Conservation (phyloP, 2,888 invertebrate genomes). For the Drosophila parthenogenetica region DNA sequence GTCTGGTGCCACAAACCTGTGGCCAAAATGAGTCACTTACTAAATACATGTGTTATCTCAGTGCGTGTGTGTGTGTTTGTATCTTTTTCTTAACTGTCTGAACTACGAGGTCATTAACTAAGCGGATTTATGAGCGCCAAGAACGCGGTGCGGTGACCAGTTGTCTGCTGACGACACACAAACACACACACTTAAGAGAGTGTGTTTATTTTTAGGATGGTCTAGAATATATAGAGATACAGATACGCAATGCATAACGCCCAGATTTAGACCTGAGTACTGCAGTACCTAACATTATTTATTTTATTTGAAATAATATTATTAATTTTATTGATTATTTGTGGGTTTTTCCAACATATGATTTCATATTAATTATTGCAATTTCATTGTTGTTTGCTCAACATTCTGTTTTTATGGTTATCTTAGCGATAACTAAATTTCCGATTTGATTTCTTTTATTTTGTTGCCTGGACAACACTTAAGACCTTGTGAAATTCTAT, state of each 20-base stretch:
- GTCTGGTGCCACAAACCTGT: conserved; percentile 18
- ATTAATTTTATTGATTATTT: conserved; percentile 34
- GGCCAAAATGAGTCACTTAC: conserved; percentile 55
- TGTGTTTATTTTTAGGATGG: conserved; percentile 59
- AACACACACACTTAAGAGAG: conserved; percentile 20
- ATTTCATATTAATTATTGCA: conserved; percentile 46
- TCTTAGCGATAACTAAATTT: conserved; percentile 47
- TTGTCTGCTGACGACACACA: conserved; percentile 68
- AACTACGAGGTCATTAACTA: conserved; percentile 79
- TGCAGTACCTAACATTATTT: conserved; percentile 1
- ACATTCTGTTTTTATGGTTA: conserved; percentile 26
- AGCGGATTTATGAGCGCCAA: conserved; percentile 76
- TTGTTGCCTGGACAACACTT: conserved; percentile 14
- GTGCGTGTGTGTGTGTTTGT: conserved; percentile 54
- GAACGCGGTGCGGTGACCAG: conserved; percentile 65
- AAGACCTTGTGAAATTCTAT: conserved; percentile 24
- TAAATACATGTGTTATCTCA: background rate
- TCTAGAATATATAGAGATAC: conserved; percentile 32
- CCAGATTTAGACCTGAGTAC: conserved; percentile 6
- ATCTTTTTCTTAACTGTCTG: conserved; percentile 74
- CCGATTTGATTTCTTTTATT: conserved; percentile 51
- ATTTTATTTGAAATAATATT: conserved; percentile 22
- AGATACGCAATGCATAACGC: conserved; percentile 7
- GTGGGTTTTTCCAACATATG: conserved; percentile 53
- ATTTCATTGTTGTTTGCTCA: conserved; percentile 54